Evolutionary conservation across 1,140 invertebrate species (phyloP), one percentile per base, ranked within the genome.

Genomic region (Bombus soroeensis): DNA sequence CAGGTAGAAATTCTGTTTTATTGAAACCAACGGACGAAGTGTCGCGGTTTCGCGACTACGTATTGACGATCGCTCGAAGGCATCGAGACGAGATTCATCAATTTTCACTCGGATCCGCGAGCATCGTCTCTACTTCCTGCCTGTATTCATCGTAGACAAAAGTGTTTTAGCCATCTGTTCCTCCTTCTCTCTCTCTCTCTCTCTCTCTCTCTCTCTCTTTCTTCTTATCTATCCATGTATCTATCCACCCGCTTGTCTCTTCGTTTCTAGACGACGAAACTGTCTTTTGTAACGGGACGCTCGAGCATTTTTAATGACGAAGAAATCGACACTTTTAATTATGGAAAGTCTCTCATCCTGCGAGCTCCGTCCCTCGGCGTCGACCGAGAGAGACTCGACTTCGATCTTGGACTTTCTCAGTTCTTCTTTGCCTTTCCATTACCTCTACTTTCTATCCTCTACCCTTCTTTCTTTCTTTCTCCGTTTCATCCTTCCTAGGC

Each of bases 21-120:
- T 83, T 57, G 72, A 77, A 70, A 47, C 64, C 81, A 53, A 57
- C 78, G 59, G 37, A 41, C 37, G 34, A 74, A 25, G n/a, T 88
- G 73, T 76, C 77, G 79, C 79, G 79, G 78, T 89, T 82, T 88
- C 84, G 83, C 86, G 87, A 87, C 72, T 89, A 90, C 76, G 88
- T 88, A 85, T 79, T 89, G 81, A 87, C 81, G 81, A 91, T 90
- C 84, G 87, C 84, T 82, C 75, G 82, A 59, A 89, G 86, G 86
- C 78, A 86, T 87, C 84, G 89, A 91, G 89, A 92, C 86, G 88
- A 91, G 89, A 89, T 92, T 93, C 91, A 93, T 93, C 93, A 93
- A 93, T 93, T 92, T 93, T 89, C 87, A n/a, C 87, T 90, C 86
- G 92, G 88, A 88, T 87, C 86, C 89, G 75, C 87, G 89, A 89